phyloP scores from a whole-genome alignment of 2,888 invertebrate species.

The Protodeltote pygarga region DNA sequence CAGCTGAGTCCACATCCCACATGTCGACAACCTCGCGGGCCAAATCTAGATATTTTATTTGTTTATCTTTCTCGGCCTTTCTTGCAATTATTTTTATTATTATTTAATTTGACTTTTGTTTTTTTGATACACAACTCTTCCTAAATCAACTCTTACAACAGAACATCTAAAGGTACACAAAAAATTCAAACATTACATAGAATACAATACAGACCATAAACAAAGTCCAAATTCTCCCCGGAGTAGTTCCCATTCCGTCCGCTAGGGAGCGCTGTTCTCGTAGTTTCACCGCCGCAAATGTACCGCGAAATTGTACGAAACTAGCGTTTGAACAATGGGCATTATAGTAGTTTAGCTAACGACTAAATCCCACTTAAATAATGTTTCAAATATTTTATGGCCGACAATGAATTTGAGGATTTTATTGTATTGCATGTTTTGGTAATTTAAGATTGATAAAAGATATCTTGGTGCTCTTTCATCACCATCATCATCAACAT shows the following conservation, averaged over 20 bases:
- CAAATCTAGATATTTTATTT: too few relatives aligned
- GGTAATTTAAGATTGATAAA: background rate
- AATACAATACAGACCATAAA: slow-evolving; percentile 38
- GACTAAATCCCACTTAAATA: slow-evolving; percentile 64
- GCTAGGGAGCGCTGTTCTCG: slow-evolving; percentile 45
- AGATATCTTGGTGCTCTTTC: background rate
- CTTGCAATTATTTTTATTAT: too few relatives aligned
- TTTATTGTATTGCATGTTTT: slow-evolving; percentile 19
- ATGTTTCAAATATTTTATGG: slow-evolving; percentile 58
- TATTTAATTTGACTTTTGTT: too few relatives aligned
- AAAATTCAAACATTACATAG: slow-evolving; percentile 18
- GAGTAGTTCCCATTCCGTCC: slow-evolving; percentile 40
- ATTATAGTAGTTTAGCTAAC: slow-evolving; percentile 69
- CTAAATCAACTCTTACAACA: too few relatives aligned
- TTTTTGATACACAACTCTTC: too few relatives aligned
- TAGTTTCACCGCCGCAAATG: slow-evolving; percentile 61
- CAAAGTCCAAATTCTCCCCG: slow-evolving; percentile 37
- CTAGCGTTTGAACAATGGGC: slow-evolving; percentile 67
- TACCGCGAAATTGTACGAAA: slow-evolving; percentile 68
- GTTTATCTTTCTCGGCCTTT: too few relatives aligned
- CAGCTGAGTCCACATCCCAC: too few relatives aligned
- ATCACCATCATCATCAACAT: too few relatives aligned
- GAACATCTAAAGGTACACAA: slow-evolving; percentile 27
- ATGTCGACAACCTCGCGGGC: too few relatives aligned
- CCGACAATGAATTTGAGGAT: slow-evolving; percentile 33